Base-by-base conservation (phyloP, 2,888 invertebrate genomes). In the Pristionchus fissidentatus region DNA sequence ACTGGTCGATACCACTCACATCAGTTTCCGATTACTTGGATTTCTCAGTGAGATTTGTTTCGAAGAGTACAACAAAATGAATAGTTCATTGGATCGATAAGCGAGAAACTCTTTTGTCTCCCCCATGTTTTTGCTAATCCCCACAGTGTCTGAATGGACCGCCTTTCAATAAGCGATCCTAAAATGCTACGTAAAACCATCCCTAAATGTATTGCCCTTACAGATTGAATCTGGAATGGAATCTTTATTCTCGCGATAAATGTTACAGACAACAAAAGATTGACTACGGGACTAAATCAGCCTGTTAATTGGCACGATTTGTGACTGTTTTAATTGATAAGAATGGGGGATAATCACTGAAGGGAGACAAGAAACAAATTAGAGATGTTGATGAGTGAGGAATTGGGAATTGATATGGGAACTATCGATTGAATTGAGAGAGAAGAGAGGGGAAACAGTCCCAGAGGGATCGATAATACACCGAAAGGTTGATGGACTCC, bases 321-420 rank as follows among this genome's bases (percentile, higher is more conserved):
- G n/a, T n/a, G 62, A 62, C 62, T 66, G n/a, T 66, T 38, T 66
- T 66, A 66, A 38, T 66, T 38, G 66, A 66, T 38, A 38, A 66
- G 19, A 62, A 35, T 32, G 8, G 38, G n/a, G 7, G 32, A 32
- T 62, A 38, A 66, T 66, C 15, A 66, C n/a, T 62, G 62, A 66
- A 8, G 66, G 38, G 22, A 66, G 66, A 66, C 66, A 66, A 66
- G 66, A 66, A 38, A 19, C 62, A 35, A 29, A 41, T 0, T 22
- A n/a, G 66, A 66, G 66, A 66, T 66, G 66, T 66, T 32, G 62
- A 66, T 7, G 66, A 32, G 38, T 66, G 66, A 66, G 66, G 62
- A 62, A 62, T 66, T 66, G 38, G 15, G 38, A 3, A n/a, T 8
- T 66, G 66, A 66, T 66, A 66, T 66, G 66, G 66, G 66, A 66